Conservation (phyloP, 1,140 invertebrate genomes). For the Macrobrachium nipponense region DNA sequence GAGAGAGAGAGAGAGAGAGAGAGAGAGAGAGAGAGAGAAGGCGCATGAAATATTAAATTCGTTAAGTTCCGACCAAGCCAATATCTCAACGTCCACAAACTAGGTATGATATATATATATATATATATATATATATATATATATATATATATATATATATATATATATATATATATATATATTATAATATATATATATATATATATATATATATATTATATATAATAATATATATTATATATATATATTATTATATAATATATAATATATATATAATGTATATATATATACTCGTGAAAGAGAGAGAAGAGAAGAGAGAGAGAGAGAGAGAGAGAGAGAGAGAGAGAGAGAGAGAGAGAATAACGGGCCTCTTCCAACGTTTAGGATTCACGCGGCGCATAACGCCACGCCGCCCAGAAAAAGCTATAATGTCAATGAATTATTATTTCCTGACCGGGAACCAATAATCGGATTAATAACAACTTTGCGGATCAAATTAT, state of each 20-base stretch:
- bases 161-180: conserved; percentile 9
- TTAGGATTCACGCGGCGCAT: no score
- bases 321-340: neutral
- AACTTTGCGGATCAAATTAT: no score
- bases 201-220: neutral
- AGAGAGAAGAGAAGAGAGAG: neutral
- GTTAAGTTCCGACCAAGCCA: no score
- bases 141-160: conserved; percentile 16
- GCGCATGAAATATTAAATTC: no score
- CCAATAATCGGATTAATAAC: no score
- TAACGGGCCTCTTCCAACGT: no score
- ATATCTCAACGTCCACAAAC: no score
- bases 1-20: no score
- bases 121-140: conserved; percentile 10
- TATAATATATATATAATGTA: neutral
- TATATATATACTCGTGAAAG: neutral
- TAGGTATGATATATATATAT: neutral
- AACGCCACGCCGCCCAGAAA: no score
- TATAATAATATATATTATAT: neutral
- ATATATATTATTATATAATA: neutral
- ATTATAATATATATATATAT: conserved; percentile 2
- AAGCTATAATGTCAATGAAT: no score
- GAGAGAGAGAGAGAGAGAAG: no score
- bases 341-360: neutral
- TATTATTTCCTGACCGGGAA: no score